Percentiles rank a stretch among this genome's conserved stretches.
Evolutionary conservation across 2,888 invertebrate genomes (phyloP).

Genomic region (Camponotus fellah): DNA sequence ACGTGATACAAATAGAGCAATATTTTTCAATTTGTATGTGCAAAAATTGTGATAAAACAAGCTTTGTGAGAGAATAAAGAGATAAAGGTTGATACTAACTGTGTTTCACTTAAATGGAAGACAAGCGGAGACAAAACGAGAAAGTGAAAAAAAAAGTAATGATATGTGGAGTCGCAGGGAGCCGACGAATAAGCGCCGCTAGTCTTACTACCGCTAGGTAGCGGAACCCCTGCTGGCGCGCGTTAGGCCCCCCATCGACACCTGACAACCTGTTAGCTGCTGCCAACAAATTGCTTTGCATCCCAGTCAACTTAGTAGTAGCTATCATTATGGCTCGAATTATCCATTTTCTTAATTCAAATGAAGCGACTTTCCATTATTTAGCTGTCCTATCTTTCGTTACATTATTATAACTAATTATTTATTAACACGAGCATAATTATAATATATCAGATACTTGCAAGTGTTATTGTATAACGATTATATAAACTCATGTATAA

Average conservation of each 20-base stretch:
- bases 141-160: constrained; percentile 60
- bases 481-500: background rate
- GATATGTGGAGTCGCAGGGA: constrained; percentile 71
- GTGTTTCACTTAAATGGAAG: constrained; percentile 52
- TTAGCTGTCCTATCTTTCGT: background rate
- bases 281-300: constrained; percentile 83
- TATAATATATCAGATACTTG: constrained; percentile 6
- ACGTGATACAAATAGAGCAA: background rate
- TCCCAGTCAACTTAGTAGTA: constrained; percentile 63
- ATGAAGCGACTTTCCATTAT: constrained; percentile 10
- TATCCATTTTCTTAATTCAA: constrained; percentile 22
- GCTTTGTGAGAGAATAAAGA: constrained; percentile 16
- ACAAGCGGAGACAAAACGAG: constrained; percentile 61
- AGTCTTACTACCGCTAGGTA: constrained; percentile 72
- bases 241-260: constrained; percentile 81
- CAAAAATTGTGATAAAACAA: background rate
- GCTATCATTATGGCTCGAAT: constrained; percentile 35
- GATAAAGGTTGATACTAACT: constrained; percentile 14
- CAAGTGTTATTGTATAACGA: background rate
- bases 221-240: constrained; percentile 80
- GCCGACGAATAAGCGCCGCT: constrained; percentile 73
- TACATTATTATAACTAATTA: background rate
- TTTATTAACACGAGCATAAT: background rate
- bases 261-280: constrained; percentile 81
- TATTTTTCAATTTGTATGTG: background rate